Base-by-base conservation (phyloP, 2,888 invertebrate genomes). In the Patella pellucida region DNA sequence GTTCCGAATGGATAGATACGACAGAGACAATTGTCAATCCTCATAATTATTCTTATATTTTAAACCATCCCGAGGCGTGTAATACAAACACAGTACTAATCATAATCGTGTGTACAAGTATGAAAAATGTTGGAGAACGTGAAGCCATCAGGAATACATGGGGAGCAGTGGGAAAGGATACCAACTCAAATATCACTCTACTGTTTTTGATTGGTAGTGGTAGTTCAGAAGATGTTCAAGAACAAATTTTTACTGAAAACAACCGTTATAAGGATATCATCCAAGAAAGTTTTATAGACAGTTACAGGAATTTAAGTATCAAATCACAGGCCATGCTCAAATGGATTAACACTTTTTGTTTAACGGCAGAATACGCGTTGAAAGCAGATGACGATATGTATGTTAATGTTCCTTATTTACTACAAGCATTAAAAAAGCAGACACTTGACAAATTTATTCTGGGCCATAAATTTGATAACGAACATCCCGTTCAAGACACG, bases 401-500 rank as follows among this genome's bases (percentile, higher is more conserved):
- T 73, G 71, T 85, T 19, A 84, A 86, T 74, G 71, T 84, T n/a
- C 75, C 80, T 11, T 79, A 81, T 19, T 68, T 86, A 27, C 52
- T 81, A 14, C 52, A 67, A 9, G 76, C 77, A 9, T 62, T 86
- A 19, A n/a, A 71, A 12, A 74, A 78, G 41, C 77, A 75, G 27
- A 70, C 70, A 9, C 72, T 71, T 52, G 51, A 68, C 14, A 77
- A 78, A 14, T 84, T 83, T 73, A 75, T 86, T 31, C 73, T 87
- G 74, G 85, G 87, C 0, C 70, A 69, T n/a, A 70, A 84, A 15
- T 83, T 84, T 31, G 69, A 71, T 15, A 82, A 81, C 51, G 82
- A 82, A 5, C 68, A 62, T 27, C 96, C 97, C 0, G 95, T 96
- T 85, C 93, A 96, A 77, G 95, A 95, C 87, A 71, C 94, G 86